Evolutionary conservation across 2,113 vertebrate genomes (phyloP), one percentile per base, ranked within the genome.

Genomic region (Cavia porcellus): DNA sequence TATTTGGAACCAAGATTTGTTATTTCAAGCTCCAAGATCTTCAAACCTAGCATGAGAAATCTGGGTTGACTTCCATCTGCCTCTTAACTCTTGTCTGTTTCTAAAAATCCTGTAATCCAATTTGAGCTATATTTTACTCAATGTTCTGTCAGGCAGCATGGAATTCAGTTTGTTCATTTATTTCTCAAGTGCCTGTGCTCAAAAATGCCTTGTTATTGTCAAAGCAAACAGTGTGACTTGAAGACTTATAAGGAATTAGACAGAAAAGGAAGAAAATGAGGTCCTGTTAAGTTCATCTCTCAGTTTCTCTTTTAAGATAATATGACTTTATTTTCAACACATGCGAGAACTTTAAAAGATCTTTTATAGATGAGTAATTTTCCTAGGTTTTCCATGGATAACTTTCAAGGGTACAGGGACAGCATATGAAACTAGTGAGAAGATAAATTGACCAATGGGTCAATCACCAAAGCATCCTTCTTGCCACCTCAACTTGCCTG

Each of bases 41-140:
- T 96, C 83, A 94, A 82, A 89, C 83, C 80, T 91, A 97, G 94
- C 92, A 83, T 89, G 94, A 97, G 89, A 96, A 96, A 97, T 86
- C 75, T 74, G 82, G 47, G 66, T 92, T 96, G 97, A 70, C 72
- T 94, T 96, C 72, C 94, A 92, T 93, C 72, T 91, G 86, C 94
- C 68, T 97, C 91, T 95, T 96, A 80, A 83, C n/a, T 94, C 92
- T 90, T 88, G 70, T 82, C 75, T 95, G 57, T 86, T 94, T 92
- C 90, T 84, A 94, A 92, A 6, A 89, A 95, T 45, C 79, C 88
- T 70, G 38, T 86, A 96, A 97, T 96, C 95, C 90, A 91, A 92
- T 96, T 97, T 94, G 64, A 94, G 70, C 91, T 70, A 83, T 68
- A 72, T 84, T 86, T 90, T 77, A 66, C 55, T 83, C 55, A 62